Base-by-base conservation (phyloP, 2,888 invertebrate species). In the Sericinus montela region DNA sequence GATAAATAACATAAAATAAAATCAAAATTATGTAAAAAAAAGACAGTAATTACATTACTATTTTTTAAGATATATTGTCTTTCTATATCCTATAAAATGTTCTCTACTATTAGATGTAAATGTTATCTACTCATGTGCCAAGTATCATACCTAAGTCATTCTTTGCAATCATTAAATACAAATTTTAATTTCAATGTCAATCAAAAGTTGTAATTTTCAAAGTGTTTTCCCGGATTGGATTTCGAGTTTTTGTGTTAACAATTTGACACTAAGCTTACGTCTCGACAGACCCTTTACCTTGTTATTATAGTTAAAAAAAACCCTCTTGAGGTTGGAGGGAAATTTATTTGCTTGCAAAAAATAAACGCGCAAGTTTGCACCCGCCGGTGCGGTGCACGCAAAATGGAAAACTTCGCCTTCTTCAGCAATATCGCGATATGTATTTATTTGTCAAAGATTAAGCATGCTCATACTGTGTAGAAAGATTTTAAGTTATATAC, bases 331-430 rank as follows among this genome's bases (percentile, higher is more conserved):
- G 48, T 62, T 60, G 54, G 56, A 63, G 63, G 64, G 57, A 63
- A 67, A 66, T 66, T 61, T 60, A 63, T 65, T 62, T 59, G 58
- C 56, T 52, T 57, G 58, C 43, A 58, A 63, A 69, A 67, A 69
- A 71, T 59, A 60, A 41, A 41, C 36, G 45, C 30, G 23, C 51
- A 62, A 65, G 59, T 65, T 67, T 53, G 51, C 60, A 45, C 59
- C 41, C 45, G 51, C 58, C 59, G 56, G 55, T 59, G 60, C 59
- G 54, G 58, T 60, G 67, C 67, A 75, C 67, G 71, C 67, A 67
- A 72, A 72, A 77, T 63, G 67, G 62, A 62, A 78, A 83, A 83
- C 69, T 83, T 84, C 59, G 55, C 72, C 79, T 73, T 69, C 79
- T 74, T 77, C 67, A 59, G 73, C 67, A 62, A 80, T 75, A 82